Conservation (phyloP, 2,888 invertebrate genomes). For the Exephanes ischioxanthus region DNA sequence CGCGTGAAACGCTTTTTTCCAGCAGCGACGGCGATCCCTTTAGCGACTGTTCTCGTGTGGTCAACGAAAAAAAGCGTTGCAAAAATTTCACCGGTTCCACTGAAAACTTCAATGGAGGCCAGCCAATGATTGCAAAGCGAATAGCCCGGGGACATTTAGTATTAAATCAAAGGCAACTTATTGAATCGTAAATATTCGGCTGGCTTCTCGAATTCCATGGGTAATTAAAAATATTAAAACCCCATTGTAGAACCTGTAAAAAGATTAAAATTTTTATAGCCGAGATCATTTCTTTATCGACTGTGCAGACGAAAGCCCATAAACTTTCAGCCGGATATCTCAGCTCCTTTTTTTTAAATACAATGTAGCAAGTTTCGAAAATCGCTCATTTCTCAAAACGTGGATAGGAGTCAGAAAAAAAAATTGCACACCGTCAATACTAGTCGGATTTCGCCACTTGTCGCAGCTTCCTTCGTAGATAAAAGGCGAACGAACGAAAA, state of each 20-base stretch:
- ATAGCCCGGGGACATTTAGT: neutral
- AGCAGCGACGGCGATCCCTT: neutral
- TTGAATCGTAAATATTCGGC: neutral
- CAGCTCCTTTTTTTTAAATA: too few relatives aligned
- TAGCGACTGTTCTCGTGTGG: neutral
- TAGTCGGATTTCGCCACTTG: too few relatives aligned
- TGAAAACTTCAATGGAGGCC: neutral
- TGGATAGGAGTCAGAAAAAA: too few relatives aligned
- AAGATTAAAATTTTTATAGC: neutral
- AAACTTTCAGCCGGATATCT: too few relatives aligned
- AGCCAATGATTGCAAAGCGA: neutral
- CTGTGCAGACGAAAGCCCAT: too few relatives aligned
- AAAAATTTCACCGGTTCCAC: neutral
- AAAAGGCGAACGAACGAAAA: too few relatives aligned
- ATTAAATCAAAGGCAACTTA: neutral
- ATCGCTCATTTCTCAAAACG: too few relatives aligned
- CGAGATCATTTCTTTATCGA: neutral
- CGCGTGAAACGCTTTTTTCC: conserved; percentile 28
- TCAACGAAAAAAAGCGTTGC: neutral
- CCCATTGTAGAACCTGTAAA: neutral
- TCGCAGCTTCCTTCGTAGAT: too few relatives aligned
- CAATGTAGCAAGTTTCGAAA: too few relatives aligned
- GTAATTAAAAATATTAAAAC: neutral
- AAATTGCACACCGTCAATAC: too few relatives aligned
- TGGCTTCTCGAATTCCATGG: neutral